Evolutionary conservation across 2,113 vertebrate species (phyloP).

Genomic region (Chionodraco myersi): DNA sequence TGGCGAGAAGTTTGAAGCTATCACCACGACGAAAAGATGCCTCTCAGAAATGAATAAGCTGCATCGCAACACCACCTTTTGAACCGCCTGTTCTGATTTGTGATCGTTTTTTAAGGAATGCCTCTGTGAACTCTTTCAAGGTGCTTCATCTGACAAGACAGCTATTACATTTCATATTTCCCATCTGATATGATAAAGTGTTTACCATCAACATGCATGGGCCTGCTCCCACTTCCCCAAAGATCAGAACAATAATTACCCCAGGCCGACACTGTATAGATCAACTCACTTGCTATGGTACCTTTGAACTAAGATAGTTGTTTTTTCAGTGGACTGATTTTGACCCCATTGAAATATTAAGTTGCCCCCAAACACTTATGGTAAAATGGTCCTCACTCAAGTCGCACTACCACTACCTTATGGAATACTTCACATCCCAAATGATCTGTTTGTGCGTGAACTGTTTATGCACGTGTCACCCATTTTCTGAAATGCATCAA

Average conservation of each 20-base stretch:
- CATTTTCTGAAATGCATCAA: too few relatives aligned
- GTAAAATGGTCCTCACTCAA: not conserved
- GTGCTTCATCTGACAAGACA: conserved; percentile 33
- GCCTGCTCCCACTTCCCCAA: conserved; percentile 2
- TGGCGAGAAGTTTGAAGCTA: not conserved
- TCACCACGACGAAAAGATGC: not conserved
- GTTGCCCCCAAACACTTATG: not conserved
- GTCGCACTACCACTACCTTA: not conserved
- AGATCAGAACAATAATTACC: conserved; percentile 13
- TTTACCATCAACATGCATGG: conserved; percentile 1
- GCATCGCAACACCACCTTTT: not conserved
- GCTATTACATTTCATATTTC: conserved; percentile 13
- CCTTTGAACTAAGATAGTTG: conserved; percentile 4
- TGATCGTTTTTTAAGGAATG: conserved; percentile 8
- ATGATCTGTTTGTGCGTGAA: too few relatives aligned
- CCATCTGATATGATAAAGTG: conserved; percentile 2
- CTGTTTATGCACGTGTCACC: too few relatives aligned
- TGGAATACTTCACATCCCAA: not conserved
- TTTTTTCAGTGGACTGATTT: not conserved
- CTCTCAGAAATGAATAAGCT: conserved; percentile 22
- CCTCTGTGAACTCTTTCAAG: conserved; percentile 42
- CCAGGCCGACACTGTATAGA: not conserved
- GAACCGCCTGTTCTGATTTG: conserved; percentile 17
- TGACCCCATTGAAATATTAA: not conserved
- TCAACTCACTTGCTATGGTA: conserved; percentile 2